Evolutionary conservation across 53 echinoderm and acorn worm species (phyloP).

Genomic region (Astropecten irregularis): DNA sequence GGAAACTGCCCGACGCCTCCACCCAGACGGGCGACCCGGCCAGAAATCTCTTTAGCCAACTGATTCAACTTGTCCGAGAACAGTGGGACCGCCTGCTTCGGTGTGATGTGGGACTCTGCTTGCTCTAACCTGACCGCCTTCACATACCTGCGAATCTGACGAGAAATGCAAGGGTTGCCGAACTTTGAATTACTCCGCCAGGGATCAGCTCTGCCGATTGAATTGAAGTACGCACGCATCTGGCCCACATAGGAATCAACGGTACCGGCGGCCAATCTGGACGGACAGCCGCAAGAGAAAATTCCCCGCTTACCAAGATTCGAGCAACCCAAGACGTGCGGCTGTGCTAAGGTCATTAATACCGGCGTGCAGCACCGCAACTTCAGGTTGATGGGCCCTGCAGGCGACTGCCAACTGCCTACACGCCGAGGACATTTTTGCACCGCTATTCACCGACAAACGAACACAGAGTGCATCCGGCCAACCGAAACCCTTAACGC

Average conservation of each 20-base stretch:
- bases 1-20: not conserved
- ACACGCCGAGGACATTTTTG: not conserved
- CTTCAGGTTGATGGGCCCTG: not conserved
- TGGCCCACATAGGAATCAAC: constrained; percentile 42
- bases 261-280: not conserved
- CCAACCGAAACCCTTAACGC: constrained; percentile 9
- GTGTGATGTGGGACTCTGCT: constrained; percentile 21
- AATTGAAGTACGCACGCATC: constrained; percentile 1
- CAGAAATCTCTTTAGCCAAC: not conserved
- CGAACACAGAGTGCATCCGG: not conserved
- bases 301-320: constrained; percentile 20
- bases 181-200: not conserved
- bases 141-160: not conserved
- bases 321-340: not conserved
- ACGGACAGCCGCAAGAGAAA: not conserved
- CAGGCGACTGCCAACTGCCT: not conserved
- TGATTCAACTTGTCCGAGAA: constrained; percentile 29
- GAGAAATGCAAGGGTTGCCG: not conserved
- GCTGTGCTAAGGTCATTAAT: not conserved
- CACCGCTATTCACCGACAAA: not conserved
- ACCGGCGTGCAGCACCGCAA: constrained; percentile 1
- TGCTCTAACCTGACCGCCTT: constrained; percentile 17
- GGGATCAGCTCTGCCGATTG: not conserved
- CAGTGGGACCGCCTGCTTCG: constrained; percentile 22
- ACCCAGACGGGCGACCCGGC: not conserved